A percentile compares a stretch with the other conserved stretches of the same genome.
Conservation (phyloP, 1,140 invertebrate species). For the Phenacoccus solenopsis region DNA sequence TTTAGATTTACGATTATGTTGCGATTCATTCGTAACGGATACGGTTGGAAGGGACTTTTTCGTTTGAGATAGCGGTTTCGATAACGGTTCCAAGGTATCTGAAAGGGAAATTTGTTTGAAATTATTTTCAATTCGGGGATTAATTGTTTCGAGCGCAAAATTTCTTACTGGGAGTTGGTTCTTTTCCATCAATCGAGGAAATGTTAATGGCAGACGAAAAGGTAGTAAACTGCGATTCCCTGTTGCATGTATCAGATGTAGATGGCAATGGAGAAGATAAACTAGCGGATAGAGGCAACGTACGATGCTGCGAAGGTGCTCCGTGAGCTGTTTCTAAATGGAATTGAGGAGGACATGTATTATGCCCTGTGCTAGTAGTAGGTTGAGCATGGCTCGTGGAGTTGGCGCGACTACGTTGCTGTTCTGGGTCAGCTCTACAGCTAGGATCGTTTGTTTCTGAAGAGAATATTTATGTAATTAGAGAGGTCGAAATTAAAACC, state of each 20-base stretch:
- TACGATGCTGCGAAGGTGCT: not conserved
- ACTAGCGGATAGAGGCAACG: constrained; percentile 3
- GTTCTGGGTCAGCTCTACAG: not conserved
- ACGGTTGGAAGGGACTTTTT: not conserved
- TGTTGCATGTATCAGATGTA: not conserved
- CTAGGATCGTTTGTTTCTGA: not conserved
- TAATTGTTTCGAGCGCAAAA: no score
- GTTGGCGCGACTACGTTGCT: not conserved
- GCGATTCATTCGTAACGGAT: not conserved
- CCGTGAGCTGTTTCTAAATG: not conserved
- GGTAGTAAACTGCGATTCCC: not conserved
- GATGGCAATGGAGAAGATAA: not conserved
- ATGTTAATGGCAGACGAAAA: not conserved
- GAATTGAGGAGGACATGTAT: not conserved
- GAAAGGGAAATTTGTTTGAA: no score
- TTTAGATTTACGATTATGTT: not conserved
- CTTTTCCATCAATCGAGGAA: not conserved
- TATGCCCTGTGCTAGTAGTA: not conserved
- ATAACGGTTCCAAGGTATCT: not conserved
- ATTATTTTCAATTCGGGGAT: no score
- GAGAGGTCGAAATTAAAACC: no score
- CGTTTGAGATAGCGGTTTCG: not conserved
- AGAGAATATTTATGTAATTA: no score
- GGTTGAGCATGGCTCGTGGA: not conserved
- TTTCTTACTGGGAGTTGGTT: not conserved